These are phyloP conservation scores for Drosophila watanabei DNA, from an alignment of 1,140 invertebrate genomes.

Conservation along the genomic window DNA sequence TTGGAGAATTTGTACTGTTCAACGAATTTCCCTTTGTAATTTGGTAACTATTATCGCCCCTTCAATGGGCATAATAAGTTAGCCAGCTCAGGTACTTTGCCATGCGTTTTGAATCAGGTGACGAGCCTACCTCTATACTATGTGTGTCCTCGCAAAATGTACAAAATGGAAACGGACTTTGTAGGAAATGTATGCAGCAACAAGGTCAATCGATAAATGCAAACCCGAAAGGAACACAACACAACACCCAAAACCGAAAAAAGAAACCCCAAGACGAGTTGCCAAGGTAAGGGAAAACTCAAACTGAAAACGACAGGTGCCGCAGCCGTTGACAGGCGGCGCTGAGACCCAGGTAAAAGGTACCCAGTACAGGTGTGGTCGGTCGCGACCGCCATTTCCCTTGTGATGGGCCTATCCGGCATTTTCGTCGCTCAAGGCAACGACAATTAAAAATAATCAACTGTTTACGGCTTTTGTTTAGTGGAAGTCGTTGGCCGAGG, in stretches of 20 bases:
- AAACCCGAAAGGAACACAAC: conserved; percentile 35
- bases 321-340: conserved; percentile 42
- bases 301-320: conserved; percentile 59
- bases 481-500: conserved; percentile 54
- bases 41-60: conserved; percentile 45
- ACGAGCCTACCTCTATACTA: conserved; percentile 31
- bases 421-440: conserved; percentile 69
- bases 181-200: conserved; percentile 73
- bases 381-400: conserved; percentile 1
- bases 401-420: conserved; percentile 3
- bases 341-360: conserved; percentile 32
- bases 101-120: conserved; percentile 29
- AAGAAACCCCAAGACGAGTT: conserved; percentile 46
- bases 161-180: conserved; percentile 28
- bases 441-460: conserved; percentile 71
- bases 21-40: conserved; percentile 21
- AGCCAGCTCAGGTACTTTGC: conserved; percentile 20
- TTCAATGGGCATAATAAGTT: conserved; percentile 52
- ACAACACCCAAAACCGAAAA: conserved; percentile 8
- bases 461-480: conserved; percentile 54
- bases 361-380: conserved; percentile 53
- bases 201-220: conserved; percentile 81
- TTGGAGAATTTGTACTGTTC: not conserved
- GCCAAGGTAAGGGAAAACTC: conserved; percentile 70
- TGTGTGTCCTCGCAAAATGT: conserved; percentile 33